Evolutionary conservation across 2,888 invertebrate species (phyloP).

Genomic region (Thyatira batis): DNA sequence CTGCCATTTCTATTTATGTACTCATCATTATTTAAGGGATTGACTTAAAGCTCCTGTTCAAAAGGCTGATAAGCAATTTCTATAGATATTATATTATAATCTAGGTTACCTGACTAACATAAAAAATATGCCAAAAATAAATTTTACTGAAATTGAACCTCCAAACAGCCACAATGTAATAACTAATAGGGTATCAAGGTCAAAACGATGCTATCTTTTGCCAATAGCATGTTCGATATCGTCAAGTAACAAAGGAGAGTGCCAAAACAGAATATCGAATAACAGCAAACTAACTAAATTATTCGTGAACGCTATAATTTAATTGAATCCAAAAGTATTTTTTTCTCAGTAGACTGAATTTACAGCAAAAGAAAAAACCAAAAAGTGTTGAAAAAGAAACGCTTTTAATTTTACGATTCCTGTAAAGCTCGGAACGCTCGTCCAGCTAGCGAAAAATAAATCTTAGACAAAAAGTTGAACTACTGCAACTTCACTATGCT

Average conservation of each 20-base stretch:
- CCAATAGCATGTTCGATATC: neutral
- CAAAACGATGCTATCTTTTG: neutral
- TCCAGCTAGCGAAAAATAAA: neutral
- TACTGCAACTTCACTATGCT: slow-evolving; percentile 15
- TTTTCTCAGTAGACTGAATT: no score
- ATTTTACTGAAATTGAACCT: neutral
- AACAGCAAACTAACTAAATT: neutral
- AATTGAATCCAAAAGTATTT: neutral
- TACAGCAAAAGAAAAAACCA: no score
- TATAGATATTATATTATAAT: no score
- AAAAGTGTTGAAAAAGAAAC: no score
- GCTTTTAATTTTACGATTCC: no score
- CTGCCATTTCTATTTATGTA: neutral
- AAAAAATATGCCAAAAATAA: no score
- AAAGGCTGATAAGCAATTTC: no score
- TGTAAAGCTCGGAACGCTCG: neutral
- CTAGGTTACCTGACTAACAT: no score
- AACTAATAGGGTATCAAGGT: neutral
- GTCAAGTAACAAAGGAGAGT: slow-evolving; percentile 24
- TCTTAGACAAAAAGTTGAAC: neutral
- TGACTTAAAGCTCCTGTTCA: neutral
- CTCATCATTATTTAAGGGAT: neutral
- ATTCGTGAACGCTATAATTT: neutral
- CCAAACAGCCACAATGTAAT: neutral
- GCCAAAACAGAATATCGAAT: slow-evolving; percentile 8